phyloP scores from a whole-genome alignment of 1,140 invertebrate species.

The Drosophila orosa region DNA sequence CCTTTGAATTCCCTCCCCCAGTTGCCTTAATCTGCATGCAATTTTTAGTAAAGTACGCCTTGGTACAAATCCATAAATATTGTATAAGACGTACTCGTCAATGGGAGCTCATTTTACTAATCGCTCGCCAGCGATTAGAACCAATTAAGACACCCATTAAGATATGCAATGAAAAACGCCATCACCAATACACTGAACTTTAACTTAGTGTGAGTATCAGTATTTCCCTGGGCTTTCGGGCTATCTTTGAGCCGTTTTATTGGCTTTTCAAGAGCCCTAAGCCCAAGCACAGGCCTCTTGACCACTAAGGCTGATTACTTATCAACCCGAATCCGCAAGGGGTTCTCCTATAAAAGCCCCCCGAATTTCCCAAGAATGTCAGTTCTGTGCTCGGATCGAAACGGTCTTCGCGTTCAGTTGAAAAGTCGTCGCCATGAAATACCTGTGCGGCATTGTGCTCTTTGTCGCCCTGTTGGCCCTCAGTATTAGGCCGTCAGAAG shows the following conservation, averaged over 20 bases:
- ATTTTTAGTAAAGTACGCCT: not conserved
- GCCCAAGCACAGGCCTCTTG: conserved; percentile 37
- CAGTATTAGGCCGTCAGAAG: conserved; percentile 33
- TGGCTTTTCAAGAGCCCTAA: conserved; percentile 22
- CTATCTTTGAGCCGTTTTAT: conserved; percentile 40
- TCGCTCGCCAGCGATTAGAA: conserved; percentile 27
- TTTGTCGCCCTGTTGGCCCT: conserved; percentile 37
- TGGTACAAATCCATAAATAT: conserved; percentile 48
- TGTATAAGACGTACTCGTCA: conserved; percentile 23
- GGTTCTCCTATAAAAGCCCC: conserved; percentile 31
- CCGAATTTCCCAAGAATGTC: not conserved
- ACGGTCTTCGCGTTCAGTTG: conserved; percentile 14
- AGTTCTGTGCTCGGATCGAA: conserved; percentile 30
- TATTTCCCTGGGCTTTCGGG: conserved; percentile 8
- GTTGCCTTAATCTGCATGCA: conserved; percentile 5
- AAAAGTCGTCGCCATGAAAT: conserved; percentile 38
- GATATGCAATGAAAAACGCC: conserved; percentile 7
- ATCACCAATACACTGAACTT: conserved; percentile 33
- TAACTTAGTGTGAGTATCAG: conserved; percentile 25
- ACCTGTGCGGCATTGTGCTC: conserved; percentile 33
- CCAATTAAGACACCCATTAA: conserved; percentile 32
- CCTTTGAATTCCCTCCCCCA: not conserved
- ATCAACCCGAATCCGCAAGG: conserved; percentile 4
- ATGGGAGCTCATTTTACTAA: conserved; percentile 45
- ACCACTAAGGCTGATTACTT: conserved; percentile 24